phyloP scores from a whole-genome alignment of 1,140 invertebrate genomes.

The Drosophila nannoptera region DNA sequence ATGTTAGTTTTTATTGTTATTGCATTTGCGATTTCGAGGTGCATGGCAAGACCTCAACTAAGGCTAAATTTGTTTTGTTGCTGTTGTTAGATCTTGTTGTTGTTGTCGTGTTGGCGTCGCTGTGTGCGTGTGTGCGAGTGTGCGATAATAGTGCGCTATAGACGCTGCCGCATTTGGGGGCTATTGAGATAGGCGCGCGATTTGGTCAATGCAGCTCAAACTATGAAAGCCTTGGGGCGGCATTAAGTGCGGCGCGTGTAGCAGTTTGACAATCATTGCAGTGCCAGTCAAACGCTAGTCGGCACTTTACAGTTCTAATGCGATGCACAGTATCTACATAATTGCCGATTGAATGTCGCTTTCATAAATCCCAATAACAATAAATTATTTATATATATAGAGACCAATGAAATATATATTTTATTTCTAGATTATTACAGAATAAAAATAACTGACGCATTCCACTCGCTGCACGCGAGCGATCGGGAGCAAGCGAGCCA shows the following conservation, averaged over 20 bases:
- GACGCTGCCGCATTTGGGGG: conserved; percentile 68
- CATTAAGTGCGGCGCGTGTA: conserved; percentile 67
- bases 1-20: conserved; percentile 43
- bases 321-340: not conserved
- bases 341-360: not conserved
- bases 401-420: conserved; percentile 12
- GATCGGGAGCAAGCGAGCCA: no score
- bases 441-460: conserved; percentile 25
- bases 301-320: conserved; percentile 18
- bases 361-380: not conserved
- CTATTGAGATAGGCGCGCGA: conserved; percentile 73
- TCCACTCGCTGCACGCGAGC: no score
- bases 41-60: conserved; percentile 77
- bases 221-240: conserved; percentile 59
- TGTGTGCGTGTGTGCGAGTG: conserved; percentile 31
- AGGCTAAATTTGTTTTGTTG: conserved; percentile 56
- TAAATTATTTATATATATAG: not conserved
- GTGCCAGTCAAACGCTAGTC: conserved; percentile 47
- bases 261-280: conserved; percentile 38
- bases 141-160: conserved; percentile 45
- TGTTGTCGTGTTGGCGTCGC: conserved; percentile 9
- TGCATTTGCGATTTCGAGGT: conserved; percentile 73
- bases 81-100: conserved; percentile 12
- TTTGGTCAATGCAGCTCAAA: conserved; percentile 58
- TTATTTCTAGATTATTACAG: conserved; percentile 35